Evolutionary conservation across 92 coral and sea anemone species (phyloP), one percentile per base, ranked within the genome.

Genomic region (Palythoa grandis): DNA sequence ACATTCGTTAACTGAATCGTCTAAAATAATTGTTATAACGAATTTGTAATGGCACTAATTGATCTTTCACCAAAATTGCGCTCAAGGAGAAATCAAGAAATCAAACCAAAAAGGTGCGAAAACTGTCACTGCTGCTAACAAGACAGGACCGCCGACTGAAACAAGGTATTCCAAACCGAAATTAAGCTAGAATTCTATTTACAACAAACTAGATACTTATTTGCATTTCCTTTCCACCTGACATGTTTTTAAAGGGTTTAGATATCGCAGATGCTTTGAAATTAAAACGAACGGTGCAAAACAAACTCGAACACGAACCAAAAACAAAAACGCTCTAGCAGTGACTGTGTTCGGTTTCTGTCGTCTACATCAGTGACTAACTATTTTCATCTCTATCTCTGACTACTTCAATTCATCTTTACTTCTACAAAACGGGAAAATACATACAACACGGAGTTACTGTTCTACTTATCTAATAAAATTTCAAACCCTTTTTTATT

Each of bases 91-190:
- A 43, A 17, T 50, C 20, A 29, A 29, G 35, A 29, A 29, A 29
- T 39, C 20, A 80, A 29, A 29, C 74, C 72, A 80, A 48, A 52
- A 43, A 90, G 92, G 92, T 90, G 92, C 86, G 82, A 90, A 87
- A 90, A 74, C 50, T 82, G 90, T 90, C 92, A 87, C 73, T 39
- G 20, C 69, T 80, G 89, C 92, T 89, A 89, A 89, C 72, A 80
- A 89, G 92, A 80, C 24, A 15, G 40, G 85, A 66, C 74, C 85
- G 60, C 85, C 85, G 74, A 80, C 85, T 22, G 74, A 65, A 56
- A 61, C 53, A 11, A 13, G 25, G 22, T 38, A 37, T 78, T 60
- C 38, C 22, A 23, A 63, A 17, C 16, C 12, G 25, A 77, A 25
- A 77, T 25, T 19, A 12, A 77, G 20, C 48, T 23, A 7, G 22